Conservation (phyloP, 2,888 invertebrate genomes). For the Busseola fusca region DNA sequence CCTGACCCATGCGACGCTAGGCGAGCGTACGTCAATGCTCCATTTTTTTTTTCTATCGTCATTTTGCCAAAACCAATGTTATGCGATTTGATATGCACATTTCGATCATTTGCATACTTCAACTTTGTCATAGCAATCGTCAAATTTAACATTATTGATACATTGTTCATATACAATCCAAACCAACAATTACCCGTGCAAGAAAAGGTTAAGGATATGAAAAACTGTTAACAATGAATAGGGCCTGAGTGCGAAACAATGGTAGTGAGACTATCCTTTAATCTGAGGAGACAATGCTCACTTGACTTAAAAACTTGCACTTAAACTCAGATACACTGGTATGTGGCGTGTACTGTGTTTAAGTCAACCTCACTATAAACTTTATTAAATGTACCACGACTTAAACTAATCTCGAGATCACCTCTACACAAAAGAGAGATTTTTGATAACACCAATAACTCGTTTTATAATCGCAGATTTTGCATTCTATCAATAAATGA, state of each 20-base stretch:
- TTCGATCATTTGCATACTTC: slow-evolving; percentile 52
- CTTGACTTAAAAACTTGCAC: no score
- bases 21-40: slow-evolving; percentile 74
- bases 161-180: neutral
- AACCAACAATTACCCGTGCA: neutral
- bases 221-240: neutral
- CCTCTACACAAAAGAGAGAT: neutral
- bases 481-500: neutral
- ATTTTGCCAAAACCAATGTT: slow-evolving; percentile 65
- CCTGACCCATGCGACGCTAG: slow-evolving; percentile 78
- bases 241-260: neutral
- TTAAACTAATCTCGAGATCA: neutral
- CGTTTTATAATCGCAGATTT: neutral
- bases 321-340: neutral
- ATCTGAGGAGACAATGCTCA: no score
- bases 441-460: neutral
- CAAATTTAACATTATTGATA: neutral
- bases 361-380: neutral
- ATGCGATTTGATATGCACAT: slow-evolving; percentile 64
- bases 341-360: neutral
- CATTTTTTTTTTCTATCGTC: slow-evolving; percentile 68
- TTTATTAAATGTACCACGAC: neutral
- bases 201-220: neutral
- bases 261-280: no score
- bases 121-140: neutral